Base-by-base conservation (phyloP, 2,113 vertebrate species). In the Platysteira castanea region DNA sequence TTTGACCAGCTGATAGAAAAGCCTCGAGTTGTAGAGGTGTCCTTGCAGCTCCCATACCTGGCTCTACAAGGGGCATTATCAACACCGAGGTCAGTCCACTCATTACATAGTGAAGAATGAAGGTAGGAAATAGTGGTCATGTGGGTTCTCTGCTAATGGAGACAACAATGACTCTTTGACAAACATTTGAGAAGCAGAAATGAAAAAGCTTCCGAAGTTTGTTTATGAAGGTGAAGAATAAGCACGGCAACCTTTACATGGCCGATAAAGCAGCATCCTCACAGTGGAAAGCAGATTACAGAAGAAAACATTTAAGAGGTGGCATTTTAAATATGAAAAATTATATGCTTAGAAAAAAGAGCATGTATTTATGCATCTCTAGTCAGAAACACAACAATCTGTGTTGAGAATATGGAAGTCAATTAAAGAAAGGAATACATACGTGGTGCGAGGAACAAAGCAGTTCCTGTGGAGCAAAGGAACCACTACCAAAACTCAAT, bases 1-100 rank as follows among this genome's bases (percentile, higher is more conserved):
- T 95, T 44, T 76, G 61, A 71, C 85, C 86, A 92, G 93, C 83
- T 90, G 82, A 75, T 33, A 47, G 65, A 59, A 86, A 90, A 90
- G 49, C 86, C 86, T 71, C 69, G 49, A 68, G 75, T 15, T 19
- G 41, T 39, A 52, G 30, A 49, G 33, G 35, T 33, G 76, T 54
- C 75, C 59, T 19, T 71, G 75, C 57, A 83, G 60, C 47, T 81
- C 64, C 50, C 54, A 70, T 11, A 60, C 33, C 11, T 33, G 15
- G 42, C 57, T 85, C 49, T 79, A 56, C 79, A 86, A 88, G 70
- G 53, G 30, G 23, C 50, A 68, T 13, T 85, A 52, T 64, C 75
- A 85, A 27, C 39, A 22, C 39, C 0, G 7, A 76, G 67, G 71
- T 74, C 78, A 70, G 50, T 13, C 41, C 28, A 20, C 31, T 63